A percentile compares a stretch with the other conserved stretches of the same genome.
Conservation (phyloP, 2,888 invertebrate genomes). For the Tetropium fuscum region DNA sequence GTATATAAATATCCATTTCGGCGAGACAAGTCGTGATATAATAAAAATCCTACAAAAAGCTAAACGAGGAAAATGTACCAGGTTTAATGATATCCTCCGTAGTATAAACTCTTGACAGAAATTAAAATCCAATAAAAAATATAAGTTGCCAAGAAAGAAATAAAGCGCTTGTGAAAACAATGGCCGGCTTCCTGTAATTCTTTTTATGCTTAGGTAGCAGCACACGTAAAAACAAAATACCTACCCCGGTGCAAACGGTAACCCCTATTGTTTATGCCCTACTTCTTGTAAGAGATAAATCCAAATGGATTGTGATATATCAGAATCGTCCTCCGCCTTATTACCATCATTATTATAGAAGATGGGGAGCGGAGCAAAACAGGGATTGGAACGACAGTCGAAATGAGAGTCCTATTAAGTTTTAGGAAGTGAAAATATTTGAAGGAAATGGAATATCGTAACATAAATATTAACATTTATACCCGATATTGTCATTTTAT, state of each 20-base stretch:
- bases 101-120: too few species aligned
- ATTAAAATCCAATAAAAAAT: too few species aligned
- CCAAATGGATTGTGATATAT: constrained; percentile 21
- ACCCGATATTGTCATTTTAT: not conserved
- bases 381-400: constrained; percentile 18
- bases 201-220: constrained; percentile 5
- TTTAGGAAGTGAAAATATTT: constrained; percentile 18
- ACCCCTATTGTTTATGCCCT: constrained; percentile 9
- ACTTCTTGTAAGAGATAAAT: constrained; percentile 19
- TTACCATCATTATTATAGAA: constrained; percentile 26
- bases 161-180: constrained; percentile 7
- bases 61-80: too few species aligned
- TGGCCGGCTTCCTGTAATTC: not conserved
- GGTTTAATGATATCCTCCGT: too few species aligned
- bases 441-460: not conserved
- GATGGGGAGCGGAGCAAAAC: constrained; percentile 13
- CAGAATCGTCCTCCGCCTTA: constrained; percentile 21
- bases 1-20: too few species aligned
- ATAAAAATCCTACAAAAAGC: too few species aligned
- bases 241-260: constrained; percentile 8
- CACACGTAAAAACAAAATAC: constrained; percentile 7
- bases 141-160: not conserved
- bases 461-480: not conserved
- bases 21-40: too few species aligned
- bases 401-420: constrained; percentile 19